Conservation (phyloP, 2,888 invertebrate species). For the Phymatocera aterrima region DNA sequence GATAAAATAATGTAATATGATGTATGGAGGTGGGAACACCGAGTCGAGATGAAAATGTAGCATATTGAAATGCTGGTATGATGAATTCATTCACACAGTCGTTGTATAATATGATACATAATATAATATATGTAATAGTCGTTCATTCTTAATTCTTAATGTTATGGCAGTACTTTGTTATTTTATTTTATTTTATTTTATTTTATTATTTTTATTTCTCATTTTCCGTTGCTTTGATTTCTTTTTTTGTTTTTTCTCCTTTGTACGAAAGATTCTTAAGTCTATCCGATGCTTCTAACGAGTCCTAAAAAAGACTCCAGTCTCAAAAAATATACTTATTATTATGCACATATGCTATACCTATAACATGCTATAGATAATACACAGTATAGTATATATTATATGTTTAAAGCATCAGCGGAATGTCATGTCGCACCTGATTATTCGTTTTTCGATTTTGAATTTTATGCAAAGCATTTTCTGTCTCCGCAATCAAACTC, state of each 20-base stretch:
- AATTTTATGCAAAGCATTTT: too few species aligned
- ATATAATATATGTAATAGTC: not conserved
- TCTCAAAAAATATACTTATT: slow-evolving; percentile 58
- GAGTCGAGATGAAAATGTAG: too few species aligned
- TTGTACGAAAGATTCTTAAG: slow-evolving; percentile 56
- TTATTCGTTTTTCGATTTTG: too few species aligned
- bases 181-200: slow-evolving; percentile 64
- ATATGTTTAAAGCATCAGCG: too few species aligned
- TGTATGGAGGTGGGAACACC: too few species aligned
- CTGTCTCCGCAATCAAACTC: too few species aligned
- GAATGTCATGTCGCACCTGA: too few species aligned
- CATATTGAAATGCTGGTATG: too few species aligned
- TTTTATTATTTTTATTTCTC: slow-evolving; percentile 47
- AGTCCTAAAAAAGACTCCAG: slow-evolving; percentile 61
- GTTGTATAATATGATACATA: not conserved
- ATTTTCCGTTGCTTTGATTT: too few species aligned
- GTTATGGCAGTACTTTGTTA: slow-evolving; percentile 68
- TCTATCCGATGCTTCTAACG: slow-evolving; percentile 57
- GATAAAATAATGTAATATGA: too few species aligned
- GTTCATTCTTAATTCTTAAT: slow-evolving; percentile 13
- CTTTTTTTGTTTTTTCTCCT: slow-evolving; percentile 45
- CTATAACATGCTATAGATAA: too few species aligned
- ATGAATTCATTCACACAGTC: slow-evolving; percentile 57
- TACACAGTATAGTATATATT: too few species aligned
- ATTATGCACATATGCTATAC: not conserved